Conservation (phyloP, 2,113 vertebrate genomes). For the Ctenomys sociabilis region DNA sequence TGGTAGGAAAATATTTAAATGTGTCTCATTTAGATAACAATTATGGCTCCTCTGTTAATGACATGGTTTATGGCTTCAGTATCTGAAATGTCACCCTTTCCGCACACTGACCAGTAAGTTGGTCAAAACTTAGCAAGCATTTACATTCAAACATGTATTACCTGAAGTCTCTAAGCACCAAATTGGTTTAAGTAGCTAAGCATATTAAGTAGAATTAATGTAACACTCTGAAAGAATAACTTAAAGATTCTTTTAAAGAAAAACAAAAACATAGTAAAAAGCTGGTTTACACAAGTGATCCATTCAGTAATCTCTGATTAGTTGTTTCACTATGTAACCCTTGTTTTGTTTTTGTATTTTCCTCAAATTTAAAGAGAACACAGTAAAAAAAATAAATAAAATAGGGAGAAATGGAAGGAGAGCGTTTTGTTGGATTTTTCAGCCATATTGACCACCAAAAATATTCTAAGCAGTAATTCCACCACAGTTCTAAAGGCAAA, state of each 20-base stretch:
- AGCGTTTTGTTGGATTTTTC: not conserved
- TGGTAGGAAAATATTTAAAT: not conserved
- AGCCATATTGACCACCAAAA: not conserved
- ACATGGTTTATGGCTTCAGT: slow-evolving; percentile 59
- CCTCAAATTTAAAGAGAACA: slow-evolving; percentile 31
- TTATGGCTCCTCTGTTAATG: not conserved
- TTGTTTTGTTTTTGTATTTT: not conserved
- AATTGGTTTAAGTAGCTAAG: slow-evolving; percentile 54
- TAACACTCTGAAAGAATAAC: slow-evolving; percentile 54
- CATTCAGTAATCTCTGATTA: slow-evolving; percentile 18
- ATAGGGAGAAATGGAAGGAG: not conserved
- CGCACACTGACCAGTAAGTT: slow-evolving; percentile 13
- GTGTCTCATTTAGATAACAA: not conserved
- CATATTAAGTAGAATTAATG: slow-evolving; percentile 27
- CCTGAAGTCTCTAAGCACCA: slow-evolving; percentile 38
- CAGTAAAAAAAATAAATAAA: not conserved
- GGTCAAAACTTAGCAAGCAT: slow-evolving; percentile 48
- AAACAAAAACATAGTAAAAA: not conserved
- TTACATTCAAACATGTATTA: slow-evolving; percentile 61
- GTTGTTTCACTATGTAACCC: not conserved
- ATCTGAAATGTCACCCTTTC: slow-evolving; percentile 51
- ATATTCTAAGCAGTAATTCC: not conserved
- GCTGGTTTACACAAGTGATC: not conserved
- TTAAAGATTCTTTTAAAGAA: slow-evolving; percentile 57
- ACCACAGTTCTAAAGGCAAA: not conserved